Conservation (phyloP, 2,888 invertebrate genomes). For the Melieria picta region DNA sequence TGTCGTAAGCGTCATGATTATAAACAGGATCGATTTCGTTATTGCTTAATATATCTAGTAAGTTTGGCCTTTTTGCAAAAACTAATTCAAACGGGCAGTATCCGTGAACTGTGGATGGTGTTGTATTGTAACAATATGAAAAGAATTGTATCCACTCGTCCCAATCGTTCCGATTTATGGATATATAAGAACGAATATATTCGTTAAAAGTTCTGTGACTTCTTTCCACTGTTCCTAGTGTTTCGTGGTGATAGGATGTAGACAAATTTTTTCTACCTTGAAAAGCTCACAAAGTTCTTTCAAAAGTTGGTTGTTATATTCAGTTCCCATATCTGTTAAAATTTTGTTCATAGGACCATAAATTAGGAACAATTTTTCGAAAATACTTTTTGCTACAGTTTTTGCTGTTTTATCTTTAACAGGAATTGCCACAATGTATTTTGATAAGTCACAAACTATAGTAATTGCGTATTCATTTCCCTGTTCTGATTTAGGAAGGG, state of each 20-base stretch:
- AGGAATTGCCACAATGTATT: conserved; percentile 40
- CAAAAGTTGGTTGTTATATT: conserved; percentile 40
- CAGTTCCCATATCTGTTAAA: conserved; percentile 36
- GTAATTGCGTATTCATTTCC: no score
- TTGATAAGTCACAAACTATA: not conserved
- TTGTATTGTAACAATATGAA: conserved; percentile 14
- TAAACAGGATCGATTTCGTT: conserved; percentile 6
- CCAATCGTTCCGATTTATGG: not conserved
- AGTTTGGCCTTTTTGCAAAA: conserved; percentile 4
- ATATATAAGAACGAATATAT: conserved; percentile 10
- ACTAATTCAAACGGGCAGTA: conserved; percentile 8
- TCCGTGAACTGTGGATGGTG: not conserved
- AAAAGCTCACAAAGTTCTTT: conserved; percentile 34
- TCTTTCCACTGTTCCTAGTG: conserved; percentile 31
- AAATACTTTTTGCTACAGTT: conserved; percentile 44
- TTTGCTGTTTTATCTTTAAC: conserved; percentile 18
- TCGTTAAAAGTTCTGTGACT: conserved; percentile 36
- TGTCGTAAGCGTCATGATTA: not conserved
- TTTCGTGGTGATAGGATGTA: conserved; percentile 33
- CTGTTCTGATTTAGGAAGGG: no score
- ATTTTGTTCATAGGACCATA: conserved; percentile 30
- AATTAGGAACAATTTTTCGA: conserved; percentile 42
- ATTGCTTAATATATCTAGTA: not conserved
- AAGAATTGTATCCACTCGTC: conserved; percentile 11
- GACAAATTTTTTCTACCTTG: conserved; percentile 23